Evolutionary conservation across 2,797 vertebrate species (phyloP), one percentile per base, ranked within the genome.

Genomic region (Pangasius djambal): DNA sequence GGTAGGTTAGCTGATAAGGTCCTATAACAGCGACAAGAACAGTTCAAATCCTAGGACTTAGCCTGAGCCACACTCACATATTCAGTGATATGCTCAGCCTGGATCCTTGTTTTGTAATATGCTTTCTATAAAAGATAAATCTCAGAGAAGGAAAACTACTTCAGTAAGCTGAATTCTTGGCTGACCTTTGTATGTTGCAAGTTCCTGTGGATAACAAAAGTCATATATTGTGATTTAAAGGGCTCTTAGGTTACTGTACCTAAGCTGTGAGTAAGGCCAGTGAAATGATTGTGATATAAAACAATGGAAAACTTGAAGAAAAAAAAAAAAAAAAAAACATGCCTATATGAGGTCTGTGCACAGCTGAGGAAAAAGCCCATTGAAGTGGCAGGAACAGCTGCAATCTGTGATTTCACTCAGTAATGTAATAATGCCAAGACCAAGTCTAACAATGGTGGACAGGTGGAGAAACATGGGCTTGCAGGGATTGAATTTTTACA

Each of bases 311-410:
- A 18, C 25, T 3, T 59, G 34, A 22, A 37, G 3, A 57, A 48
- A 1, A 22, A 20, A 37, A 37, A 57, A 48, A 1, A 22, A 20
- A 55, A 52, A 25, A 59, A 82, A 13, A 3, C 57, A 61, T 82
- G 77, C n/a, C n/a, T 57, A 65, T 63, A n/a, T 78, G 57, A 50
- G 59, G 72, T 63, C 86, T 78, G 31, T 40, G 67, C 72, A 78
- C 86, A 87, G 72, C 86, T 65, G 86, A 78, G 86, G 59, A 78
- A 87, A 74, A 87, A 67, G 55, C 28, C 74, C n/a, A 48, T 34
- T 61, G 40, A 65, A 86, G 57, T 77, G 74, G 59, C 86, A 86
- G 40, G 55, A 78, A 87, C 37, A 65, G 55, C 44, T 87, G 86
- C 57, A 87, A 77, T 4, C 59, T 44, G 70, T 55, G 70, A 75